Percentiles rank a stretch among this genome's conserved stretches.
Conservation (phyloP, 2,113 vertebrate species). For the Urocolius indicus region DNA sequence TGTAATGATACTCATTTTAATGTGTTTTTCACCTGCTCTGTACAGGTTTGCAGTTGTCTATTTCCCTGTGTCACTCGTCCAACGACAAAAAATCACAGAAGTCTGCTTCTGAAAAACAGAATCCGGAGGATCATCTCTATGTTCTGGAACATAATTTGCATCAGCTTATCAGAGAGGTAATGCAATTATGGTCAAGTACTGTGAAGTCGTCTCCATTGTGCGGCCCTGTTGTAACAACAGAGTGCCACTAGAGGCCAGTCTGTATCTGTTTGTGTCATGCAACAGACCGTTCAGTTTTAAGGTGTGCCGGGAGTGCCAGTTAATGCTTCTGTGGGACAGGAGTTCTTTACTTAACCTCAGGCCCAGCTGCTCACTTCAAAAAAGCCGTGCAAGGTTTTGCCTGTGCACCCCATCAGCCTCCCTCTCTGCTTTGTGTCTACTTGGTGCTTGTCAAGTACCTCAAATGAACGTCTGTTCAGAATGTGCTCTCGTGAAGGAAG, state of each 20-base stretch:
- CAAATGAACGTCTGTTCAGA: neutral
- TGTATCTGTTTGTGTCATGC: neutral
- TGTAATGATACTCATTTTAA: neutral
- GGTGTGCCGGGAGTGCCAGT: neutral
- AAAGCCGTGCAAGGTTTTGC: neutral
- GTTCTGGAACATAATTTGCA: constrained; percentile 97
- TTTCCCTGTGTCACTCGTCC: constrained; percentile 95
- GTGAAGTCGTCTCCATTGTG: neutral
- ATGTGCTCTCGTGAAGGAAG: rapidly evolving
- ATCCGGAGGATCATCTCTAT: constrained; percentile 93
- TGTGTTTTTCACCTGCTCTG: neutral
- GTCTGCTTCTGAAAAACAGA: constrained; percentile 85
- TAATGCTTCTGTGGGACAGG: neutral
- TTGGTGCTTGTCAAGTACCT: neutral
- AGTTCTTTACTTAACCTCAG: neutral
- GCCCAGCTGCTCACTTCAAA: neutral
- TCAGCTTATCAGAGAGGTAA: constrained; percentile 96
- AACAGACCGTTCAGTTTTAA: rapidly evolving
- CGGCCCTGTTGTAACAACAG: neutral
- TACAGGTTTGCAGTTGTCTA: constrained; percentile 92
- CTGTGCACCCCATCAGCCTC: neutral
- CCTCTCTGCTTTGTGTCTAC: neutral
- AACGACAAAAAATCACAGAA: constrained; percentile 91
- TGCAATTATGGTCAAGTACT: neutral
- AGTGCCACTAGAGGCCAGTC: constrained; percentile 29